Percentiles rank a stretch among this genome's conserved stretches.
phyloP scores from a whole-genome alignment of 2,797 vertebrate species.

The Takifugu ocellatus region DNA sequence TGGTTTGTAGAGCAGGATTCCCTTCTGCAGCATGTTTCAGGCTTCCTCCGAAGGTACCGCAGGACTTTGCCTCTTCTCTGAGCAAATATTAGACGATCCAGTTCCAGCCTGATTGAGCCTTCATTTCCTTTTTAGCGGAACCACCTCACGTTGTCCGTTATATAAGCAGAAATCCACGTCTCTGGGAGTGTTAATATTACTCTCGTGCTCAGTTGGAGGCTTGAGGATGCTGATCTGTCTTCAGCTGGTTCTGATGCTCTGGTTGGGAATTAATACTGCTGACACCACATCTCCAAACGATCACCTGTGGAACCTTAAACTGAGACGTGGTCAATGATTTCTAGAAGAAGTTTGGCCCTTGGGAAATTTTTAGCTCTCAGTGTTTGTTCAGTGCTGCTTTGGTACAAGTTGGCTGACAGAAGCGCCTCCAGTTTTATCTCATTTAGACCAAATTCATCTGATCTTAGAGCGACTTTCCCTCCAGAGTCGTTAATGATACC shows the following conservation, averaged over 20 bases:
- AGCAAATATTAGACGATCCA: constrained; percentile 40
- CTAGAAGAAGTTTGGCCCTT: constrained; percentile 17
- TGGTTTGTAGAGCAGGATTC: constrained; percentile 1
- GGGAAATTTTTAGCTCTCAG: background rate
- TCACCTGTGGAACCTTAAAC: constrained; percentile 36
- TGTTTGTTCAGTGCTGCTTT: background rate
- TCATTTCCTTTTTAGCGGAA: background rate
- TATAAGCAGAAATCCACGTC: background rate
- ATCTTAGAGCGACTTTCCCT: too few species aligned
- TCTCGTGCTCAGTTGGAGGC: constrained; percentile 16
- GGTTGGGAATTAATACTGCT: constrained; percentile 18
- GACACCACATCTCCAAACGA: constrained; percentile 34
- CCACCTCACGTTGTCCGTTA: background rate
- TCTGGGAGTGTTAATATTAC: constrained; percentile 9
- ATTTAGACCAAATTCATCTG: too few species aligned
- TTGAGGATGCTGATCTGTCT: constrained; percentile 2
- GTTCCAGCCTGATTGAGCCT: constrained; percentile 34
- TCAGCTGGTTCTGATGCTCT: constrained; percentile 42
- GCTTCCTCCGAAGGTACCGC: constrained; percentile 9
- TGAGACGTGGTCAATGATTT: constrained; percentile 48
- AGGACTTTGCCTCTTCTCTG: constrained; percentile 37
- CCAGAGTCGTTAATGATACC: too few species aligned
- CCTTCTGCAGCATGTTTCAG: constrained; percentile 1
- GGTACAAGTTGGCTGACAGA: too few species aligned
- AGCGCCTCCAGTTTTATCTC: too few species aligned